phyloP scores from a whole-genome alignment of 2,797 vertebrate genomes.

The Etheostoma perlongum region DNA sequence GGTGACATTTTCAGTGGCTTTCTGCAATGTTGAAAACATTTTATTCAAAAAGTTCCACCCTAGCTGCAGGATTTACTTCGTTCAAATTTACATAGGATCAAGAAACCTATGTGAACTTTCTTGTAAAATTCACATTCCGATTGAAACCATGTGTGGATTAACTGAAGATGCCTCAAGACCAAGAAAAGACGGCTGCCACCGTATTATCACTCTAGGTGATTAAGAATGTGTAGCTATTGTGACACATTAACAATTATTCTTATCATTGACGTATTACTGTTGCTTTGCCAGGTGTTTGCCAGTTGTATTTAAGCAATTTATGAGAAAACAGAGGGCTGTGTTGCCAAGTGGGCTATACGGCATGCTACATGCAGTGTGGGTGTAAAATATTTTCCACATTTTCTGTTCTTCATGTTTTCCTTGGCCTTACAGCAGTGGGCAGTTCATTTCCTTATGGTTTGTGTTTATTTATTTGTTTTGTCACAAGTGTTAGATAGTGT shows the following conservation, averaged over 20 bases:
- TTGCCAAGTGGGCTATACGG: slow-evolving; percentile 4
- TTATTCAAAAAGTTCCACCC: neutral
- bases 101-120: slow-evolving; percentile 10
- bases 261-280: neutral
- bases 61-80: slow-evolving; percentile 24
- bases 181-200: neutral
- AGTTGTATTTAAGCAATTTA: neutral
- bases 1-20: slow-evolving; percentile 16
- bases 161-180: neutral
- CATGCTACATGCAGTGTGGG: slow-evolving; percentile 22
- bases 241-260: neutral
- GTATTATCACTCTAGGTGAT: neutral
- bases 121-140: neutral
- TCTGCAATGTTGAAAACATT: neutral
- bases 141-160: neutral
- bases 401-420: slow-evolving; percentile 15
- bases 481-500: too few relatives aligned
- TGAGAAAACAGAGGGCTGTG: slow-evolving; percentile 1
- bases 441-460: slow-evolving; percentile 26
- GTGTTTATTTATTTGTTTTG: neutral
- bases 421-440: slow-evolving; percentile 6
- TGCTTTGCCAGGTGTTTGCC: neutral
- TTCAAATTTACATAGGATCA: slow-evolving; percentile 26
- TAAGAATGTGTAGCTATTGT: neutral
- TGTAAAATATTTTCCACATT: slow-evolving; percentile 22